phyloP scores from a whole-genome alignment of 2,113 vertebrate species.

The Amazona vittata region DNA sequence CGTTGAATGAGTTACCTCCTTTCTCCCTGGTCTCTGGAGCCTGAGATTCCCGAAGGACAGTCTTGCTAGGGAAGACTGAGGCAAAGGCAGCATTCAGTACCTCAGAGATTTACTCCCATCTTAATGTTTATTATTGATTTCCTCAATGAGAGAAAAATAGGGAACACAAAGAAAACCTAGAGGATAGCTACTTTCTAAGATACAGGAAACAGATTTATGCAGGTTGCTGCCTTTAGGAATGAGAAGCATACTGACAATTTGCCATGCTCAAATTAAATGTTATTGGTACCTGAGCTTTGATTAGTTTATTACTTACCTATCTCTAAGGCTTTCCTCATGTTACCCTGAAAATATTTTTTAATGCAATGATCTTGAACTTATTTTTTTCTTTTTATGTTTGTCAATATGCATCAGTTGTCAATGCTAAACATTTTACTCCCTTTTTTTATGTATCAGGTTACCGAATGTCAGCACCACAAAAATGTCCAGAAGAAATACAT shows the following conservation, averaged over 20 bases:
- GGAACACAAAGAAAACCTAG: neutral
- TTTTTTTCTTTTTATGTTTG: neutral
- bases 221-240: neutral
- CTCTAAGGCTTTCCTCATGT: neutral
- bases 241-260: neutral
- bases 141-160: accelerated
- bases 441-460: constrained; percentile 79
- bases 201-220: neutral
- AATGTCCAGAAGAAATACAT: constrained; percentile 93
- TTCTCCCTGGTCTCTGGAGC: neutral
- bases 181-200: neutral
- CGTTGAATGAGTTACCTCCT: neutral
- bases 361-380: neutral
- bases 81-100: neutral
- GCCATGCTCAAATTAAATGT: neutral
- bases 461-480: constrained; percentile 93
- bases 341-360: neutral
- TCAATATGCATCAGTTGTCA: neutral
- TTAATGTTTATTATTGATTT: neutral
- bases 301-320: neutral
- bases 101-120: neutral
- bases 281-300: neutral
- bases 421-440: neutral
- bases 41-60: neutral
- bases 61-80: neutral